Evolutionary conservation across 2,797 vertebrate genomes (phyloP).

Genomic region (Anabacerthia variegaticeps): DNA sequence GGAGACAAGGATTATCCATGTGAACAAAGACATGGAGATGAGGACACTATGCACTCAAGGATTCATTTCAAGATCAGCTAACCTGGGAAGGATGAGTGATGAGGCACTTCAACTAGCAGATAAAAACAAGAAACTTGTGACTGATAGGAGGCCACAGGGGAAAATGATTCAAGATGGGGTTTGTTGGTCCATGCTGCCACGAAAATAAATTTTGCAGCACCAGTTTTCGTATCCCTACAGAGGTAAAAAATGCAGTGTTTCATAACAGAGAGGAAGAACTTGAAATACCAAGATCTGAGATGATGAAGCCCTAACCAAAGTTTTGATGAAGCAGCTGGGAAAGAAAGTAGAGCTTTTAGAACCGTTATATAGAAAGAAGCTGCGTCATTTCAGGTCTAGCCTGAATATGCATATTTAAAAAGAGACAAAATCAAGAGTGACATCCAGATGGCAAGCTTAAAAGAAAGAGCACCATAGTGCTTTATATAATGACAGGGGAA

Average conservation of each 20-base stretch:
- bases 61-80: not conserved
- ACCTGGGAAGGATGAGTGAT: not conserved
- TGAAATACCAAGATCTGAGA: not conserved
- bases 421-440: slow-evolving; percentile 49
- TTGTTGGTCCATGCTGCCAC: not conserved
- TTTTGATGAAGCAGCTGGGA: not conserved
- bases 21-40: not conserved
- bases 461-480: slow-evolving; percentile 18
- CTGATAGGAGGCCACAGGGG: not conserved
- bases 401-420: slow-evolving; percentile 35
- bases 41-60: not conserved
- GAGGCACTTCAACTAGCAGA: not conserved
- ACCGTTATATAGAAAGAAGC: not conserved
- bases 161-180: not conserved
- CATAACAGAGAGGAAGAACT: slow-evolving; percentile 6
- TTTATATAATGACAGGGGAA: slow-evolving; percentile 32
- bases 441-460: slow-evolving; percentile 60
- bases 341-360: slow-evolving; percentile 1
- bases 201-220: not conserved
- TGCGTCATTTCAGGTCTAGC: slow-evolving; percentile 51
- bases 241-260: not conserved
- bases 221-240: not conserved
- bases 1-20: not conserved
- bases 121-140: not conserved
- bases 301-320: not conserved